A percentile compares a stretch with the other conserved stretches of the same genome.
These are phyloP conservation scores for Ophioderma brevispina DNA, from an alignment of 35 echinoderm and acorn worm species.

Conservation along the genomic window DNA sequence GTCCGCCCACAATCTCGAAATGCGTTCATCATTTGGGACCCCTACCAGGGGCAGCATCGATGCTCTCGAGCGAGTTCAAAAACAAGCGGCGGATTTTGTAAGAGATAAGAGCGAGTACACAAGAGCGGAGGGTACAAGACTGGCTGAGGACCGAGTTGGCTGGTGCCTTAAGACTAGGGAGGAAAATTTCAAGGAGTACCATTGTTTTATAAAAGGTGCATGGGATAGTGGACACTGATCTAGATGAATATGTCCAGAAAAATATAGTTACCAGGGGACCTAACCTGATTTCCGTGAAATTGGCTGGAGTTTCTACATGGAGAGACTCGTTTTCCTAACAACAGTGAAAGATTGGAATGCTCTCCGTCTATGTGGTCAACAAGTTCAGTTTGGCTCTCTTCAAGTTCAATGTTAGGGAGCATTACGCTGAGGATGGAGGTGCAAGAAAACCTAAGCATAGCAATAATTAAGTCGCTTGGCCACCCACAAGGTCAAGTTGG, in stretches of 20 bases:
- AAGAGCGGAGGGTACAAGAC: background rate
- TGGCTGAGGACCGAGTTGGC: background rate
- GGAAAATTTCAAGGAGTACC: background rate
- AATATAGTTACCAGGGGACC: background rate
- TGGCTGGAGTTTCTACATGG: background rate
- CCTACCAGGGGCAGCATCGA: background rate
- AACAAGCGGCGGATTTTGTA: background rate
- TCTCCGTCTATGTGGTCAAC: no score
- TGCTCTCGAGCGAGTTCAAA: no score
- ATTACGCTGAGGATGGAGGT: no score
- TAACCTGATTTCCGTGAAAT: background rate
- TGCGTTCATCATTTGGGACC: background rate
- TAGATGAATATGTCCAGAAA: background rate
- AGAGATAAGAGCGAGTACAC: background rate
- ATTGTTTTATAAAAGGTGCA: background rate
- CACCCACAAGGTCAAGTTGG: no score
- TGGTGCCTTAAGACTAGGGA: background rate
- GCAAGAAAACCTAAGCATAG: no score
- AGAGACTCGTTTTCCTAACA: no score
- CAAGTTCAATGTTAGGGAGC: no score
- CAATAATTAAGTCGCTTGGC: no score
- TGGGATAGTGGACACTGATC: no score
- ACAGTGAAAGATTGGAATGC: no score
- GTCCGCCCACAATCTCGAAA: background rate
- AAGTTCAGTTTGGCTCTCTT: no score